These are phyloP conservation scores for Podilymbus podiceps DNA, from an alignment of 2,113 vertebrate species.

Conservation along the genomic window DNA sequence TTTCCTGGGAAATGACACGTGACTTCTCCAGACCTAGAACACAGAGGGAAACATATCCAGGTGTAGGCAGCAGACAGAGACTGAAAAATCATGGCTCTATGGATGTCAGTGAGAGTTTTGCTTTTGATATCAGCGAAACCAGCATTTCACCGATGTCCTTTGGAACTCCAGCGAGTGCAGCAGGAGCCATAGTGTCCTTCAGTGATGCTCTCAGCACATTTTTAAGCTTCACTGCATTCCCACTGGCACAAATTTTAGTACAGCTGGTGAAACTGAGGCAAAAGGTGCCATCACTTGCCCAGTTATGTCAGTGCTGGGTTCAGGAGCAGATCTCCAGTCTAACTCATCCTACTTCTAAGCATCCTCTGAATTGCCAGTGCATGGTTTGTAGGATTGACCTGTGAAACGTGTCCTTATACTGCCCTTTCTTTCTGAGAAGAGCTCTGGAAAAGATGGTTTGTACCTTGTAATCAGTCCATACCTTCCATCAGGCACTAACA, in stretches of 20 bases:
- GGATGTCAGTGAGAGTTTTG: neutral
- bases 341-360: neutral
- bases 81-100: neutral
- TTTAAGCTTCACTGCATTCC: neutral
- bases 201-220: neutral
- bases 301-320: neutral
- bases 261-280: neutral
- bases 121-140: neutral
- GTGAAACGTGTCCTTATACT: neutral
- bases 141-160: neutral
- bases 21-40: conserved; percentile 56
- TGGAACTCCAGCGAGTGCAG: neutral
- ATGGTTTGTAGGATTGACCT: neutral
- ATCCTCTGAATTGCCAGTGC: neutral
- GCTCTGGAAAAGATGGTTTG: neutral
- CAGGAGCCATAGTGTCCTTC: neutral
- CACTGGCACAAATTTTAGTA: neutral
- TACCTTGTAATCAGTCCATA: neutral
- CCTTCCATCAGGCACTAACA: neutral
- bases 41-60: neutral
- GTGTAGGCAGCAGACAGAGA: neutral
- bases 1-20: conserved; percentile 45
- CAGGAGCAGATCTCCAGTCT: neutral
- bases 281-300: neutral
- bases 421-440: neutral